Percentiles rank a stretch among this genome's conserved stretches.
These are phyloP conservation scores for Mactromeris polynyma DNA, from an alignment of 2,888 invertebrate genomes.

Conservation along the genomic window DNA sequence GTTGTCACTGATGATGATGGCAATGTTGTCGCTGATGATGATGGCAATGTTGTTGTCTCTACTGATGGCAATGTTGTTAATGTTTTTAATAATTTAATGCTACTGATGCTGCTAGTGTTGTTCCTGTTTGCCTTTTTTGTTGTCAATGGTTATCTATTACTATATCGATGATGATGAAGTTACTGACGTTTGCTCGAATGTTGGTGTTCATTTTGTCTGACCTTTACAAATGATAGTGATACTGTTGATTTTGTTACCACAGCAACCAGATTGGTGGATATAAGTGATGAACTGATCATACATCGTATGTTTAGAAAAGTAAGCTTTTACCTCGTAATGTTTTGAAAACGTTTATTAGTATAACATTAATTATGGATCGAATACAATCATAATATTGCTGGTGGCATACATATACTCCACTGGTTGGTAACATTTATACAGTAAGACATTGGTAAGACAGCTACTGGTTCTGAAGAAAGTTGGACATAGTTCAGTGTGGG, in stretches of 20 bases:
- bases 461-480: too few relatives aligned
- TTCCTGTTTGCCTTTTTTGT: too few relatives aligned
- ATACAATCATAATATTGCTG: background rate
- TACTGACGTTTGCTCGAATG: background rate
- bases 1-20: background rate
- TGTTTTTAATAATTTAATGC: too few relatives aligned
- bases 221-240: background rate
- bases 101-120: too few relatives aligned
- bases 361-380: constrained; percentile 8
- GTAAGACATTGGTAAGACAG: too few relatives aligned
- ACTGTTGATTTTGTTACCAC: background rate
- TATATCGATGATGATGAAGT: too few relatives aligned
- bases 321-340: background rate
- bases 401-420: background rate
- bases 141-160: too few relatives aligned
- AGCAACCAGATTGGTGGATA: background rate
- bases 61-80: too few relatives aligned
- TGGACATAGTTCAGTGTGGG: too few relatives aligned
- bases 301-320: background rate
- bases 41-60: too few relatives aligned
- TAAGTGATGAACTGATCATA: background rate
- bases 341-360: background rate
- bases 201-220: background rate
- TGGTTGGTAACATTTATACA: too few relatives aligned
- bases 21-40: background rate